A percentile compares a stretch with the other conserved stretches of the same genome.
These are phyloP conservation scores for Calephelis perditalis DNA, from an alignment of 2,888 invertebrate species.

Conservation along the genomic window DNA sequence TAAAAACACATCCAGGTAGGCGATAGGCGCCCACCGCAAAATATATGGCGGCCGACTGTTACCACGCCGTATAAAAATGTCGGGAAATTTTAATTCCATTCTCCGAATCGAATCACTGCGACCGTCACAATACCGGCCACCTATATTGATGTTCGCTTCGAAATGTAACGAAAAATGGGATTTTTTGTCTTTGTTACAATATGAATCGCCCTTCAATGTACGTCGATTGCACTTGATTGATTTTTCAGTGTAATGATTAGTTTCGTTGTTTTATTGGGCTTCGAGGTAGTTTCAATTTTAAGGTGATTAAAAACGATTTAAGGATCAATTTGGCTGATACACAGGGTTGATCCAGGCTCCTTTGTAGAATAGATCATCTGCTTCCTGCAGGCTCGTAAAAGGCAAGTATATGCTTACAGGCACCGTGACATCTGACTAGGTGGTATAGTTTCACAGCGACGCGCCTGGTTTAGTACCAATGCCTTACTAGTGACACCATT, in stretches of 20 bases:
- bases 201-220: neutral
- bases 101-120: slow-evolving; percentile 2
- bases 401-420: too few species aligned
- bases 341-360: too few species aligned
- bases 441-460: too few species aligned
- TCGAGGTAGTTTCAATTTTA: neutral
- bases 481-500: too few species aligned
- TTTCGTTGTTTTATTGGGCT: neutral
- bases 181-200: neutral
- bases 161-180: neutral
- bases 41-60: neutral
- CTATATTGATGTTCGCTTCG: slow-evolving; percentile 1
- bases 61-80: slow-evolving; percentile 1
- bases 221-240: too few species aligned
- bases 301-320: too few species aligned
- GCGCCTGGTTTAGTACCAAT: too few species aligned
- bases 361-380: too few species aligned
- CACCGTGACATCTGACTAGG: too few species aligned
- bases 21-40: slow-evolving; percentile 1
- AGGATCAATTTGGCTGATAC: too few species aligned
- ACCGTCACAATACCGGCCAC: neutral
- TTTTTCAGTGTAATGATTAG: too few species aligned
- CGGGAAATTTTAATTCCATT: slow-evolving; percentile 11
- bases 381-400: too few species aligned
- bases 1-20: slow-evolving; percentile 1